These are phyloP conservation scores for Dendropsophus ebraccatus DNA, from an alignment of 2,113 vertebrate species.

Conservation along the genomic window DNA sequence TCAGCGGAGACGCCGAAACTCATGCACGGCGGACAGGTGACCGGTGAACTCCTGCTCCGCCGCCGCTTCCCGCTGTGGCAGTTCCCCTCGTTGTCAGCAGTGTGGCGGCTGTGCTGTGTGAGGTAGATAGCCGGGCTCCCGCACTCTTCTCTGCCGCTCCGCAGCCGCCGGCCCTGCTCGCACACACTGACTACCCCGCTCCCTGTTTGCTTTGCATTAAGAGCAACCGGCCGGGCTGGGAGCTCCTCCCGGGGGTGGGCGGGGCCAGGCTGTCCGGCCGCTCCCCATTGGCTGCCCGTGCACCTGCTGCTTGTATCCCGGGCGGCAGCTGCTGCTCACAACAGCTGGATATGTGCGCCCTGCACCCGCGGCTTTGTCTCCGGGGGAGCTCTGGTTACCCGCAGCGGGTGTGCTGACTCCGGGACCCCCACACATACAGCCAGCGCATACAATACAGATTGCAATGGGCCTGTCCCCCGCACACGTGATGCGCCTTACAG, in stretches of 20 bases:
- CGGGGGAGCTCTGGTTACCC: conserved; percentile 21
- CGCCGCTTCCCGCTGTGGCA: conserved; percentile 20
- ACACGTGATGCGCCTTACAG: no score
- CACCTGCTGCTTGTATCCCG: conserved; percentile 64
- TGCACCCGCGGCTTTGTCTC: conserved; percentile 40
- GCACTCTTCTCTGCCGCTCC: conserved; percentile 51
- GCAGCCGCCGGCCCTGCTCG: conserved; percentile 52
- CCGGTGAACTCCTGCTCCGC: not conserved
- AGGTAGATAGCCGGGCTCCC: conserved; percentile 45
- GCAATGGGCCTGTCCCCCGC: not conserved
- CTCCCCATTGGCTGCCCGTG: conserved; percentile 64
- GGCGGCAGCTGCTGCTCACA: conserved; percentile 51
- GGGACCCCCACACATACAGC: conserved; percentile 21
- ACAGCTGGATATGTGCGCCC: conserved; percentile 49
- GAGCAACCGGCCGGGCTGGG: conserved; percentile 67
- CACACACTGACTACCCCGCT: conserved; percentile 60
- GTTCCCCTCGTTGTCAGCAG: conserved; percentile 49
- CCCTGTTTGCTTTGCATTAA: conserved; percentile 57
- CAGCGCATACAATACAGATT: not conserved
- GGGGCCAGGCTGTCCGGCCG: conserved; percentile 61
- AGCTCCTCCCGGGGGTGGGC: conserved; percentile 63
- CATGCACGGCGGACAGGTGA: conserved; percentile 26
- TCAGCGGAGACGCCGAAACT: conserved; percentile 59
- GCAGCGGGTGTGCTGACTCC: conserved; percentile 67
- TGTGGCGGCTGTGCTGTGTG: conserved; percentile 32